Evolutionary conservation across 2,113 vertebrate genomes (phyloP), one percentile per base, ranked within the genome.

Genomic region (Seriola rivoliana): DNA sequence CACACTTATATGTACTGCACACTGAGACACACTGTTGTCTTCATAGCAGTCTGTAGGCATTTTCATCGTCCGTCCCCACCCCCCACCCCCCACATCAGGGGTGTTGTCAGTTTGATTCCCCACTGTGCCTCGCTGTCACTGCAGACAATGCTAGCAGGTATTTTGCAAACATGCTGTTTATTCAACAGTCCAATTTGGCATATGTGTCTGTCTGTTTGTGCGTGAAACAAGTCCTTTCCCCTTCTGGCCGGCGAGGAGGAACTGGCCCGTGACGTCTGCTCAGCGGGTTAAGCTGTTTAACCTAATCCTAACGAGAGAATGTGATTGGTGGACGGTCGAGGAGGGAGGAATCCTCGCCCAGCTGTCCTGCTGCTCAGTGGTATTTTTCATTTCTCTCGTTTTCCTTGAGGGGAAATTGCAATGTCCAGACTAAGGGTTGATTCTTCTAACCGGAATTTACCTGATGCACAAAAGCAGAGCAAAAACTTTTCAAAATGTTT

Each of bases 211-310:
- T 64, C 46, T 86, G 29, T 59, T 48, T 29, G 42, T 36, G 42
- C 3, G 29, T 34, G 64, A 8, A 73, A 23, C 66, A 55, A 69
- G 66, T 63, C 60, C 76, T 86, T 85, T 76, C 58, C 25, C 71
- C 65, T 75, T 71, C 78, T 81, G 77, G 25, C 48, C 5, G 36
- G 29, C 5, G 34, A 9, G 23, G 50, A 86, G 84, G 91, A 93
- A 89, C 89, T 78, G 84, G 84, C 90, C 2, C 94, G 91, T 81
- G 54, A 91, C 74, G 58, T 92, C 71, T 83, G 81, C 83, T 89
- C 90, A 93, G 91, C 76, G 21, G 74, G 93, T 95, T 95, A 96
- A 97, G 95, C 93, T 85, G 86, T 95, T 96, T 95, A 95, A 92
- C 88, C 86, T 95, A 96, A 97, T 96, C 96, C 91, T 62, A 78